Evolutionary conservation across 2,888 invertebrate species (phyloP).

Genomic region (Cheilosia scutellata): DNA sequence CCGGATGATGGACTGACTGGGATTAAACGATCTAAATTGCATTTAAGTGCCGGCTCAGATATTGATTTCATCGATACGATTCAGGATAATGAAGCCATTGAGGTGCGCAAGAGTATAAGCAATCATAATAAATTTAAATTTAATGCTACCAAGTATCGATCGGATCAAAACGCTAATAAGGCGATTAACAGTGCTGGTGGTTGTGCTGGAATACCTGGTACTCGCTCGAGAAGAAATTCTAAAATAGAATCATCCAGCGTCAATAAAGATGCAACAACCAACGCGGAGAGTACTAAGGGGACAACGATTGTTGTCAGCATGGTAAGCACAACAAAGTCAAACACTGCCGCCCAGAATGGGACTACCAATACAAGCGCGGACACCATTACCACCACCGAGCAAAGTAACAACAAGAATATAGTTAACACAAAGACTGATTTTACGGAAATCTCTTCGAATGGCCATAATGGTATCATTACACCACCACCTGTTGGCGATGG

Average conservation of each 20-base stretch:
- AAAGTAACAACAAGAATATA: constrained; percentile 80
- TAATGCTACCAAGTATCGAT: constrained; percentile 75
- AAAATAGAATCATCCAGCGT: constrained; percentile 77
- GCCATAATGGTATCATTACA: constrained; percentile 64
- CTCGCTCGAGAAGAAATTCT: constrained; percentile 83
- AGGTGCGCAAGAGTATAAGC: constrained; percentile 82
- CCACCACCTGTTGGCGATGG: constrained; percentile 28
- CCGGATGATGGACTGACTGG: constrained; percentile 92
- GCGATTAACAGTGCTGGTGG: constrained; percentile 69
- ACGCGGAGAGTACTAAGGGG: constrained; percentile 70
- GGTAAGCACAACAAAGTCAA: constrained; percentile 77
- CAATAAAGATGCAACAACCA: constrained; percentile 13
- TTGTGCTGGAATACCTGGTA: constrained; percentile 37
- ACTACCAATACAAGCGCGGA: constrained; percentile 15
- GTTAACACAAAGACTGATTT: constrained; percentile 82
- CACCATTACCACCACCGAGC: constrained; percentile 78
- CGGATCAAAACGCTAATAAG: constrained; percentile 80
- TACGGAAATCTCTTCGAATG: constrained; percentile 62
- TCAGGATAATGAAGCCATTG: constrained; percentile 82
- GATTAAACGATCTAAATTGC: constrained; percentile 88
- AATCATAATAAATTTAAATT: constrained; percentile 81
- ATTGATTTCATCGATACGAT: constrained; percentile 89
- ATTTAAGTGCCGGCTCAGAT: constrained; percentile 87
- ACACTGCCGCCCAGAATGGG: constrained; percentile 38
- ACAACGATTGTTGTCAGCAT: constrained; percentile 83